Conservation (phyloP, 2,113 vertebrate species). For the Gymnorhina tibicen region DNA sequence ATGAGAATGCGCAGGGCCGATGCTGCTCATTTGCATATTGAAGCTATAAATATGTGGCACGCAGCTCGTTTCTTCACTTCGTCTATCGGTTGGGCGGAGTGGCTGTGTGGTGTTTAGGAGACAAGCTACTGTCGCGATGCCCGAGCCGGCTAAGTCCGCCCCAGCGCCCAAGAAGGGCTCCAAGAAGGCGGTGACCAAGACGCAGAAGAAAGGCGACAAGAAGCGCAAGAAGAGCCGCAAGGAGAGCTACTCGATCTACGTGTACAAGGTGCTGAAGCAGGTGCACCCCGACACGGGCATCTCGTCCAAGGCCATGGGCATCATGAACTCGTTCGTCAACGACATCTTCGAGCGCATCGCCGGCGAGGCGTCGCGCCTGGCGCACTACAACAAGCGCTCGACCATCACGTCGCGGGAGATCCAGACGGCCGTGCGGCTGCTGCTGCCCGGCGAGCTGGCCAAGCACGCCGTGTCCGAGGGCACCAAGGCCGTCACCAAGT, state of each 20-base stretch:
- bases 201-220: slow-evolving; percentile 75
- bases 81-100: accelerated
- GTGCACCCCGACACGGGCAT: slow-evolving; percentile 81
- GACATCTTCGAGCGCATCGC: slow-evolving; percentile 67
- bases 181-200: slow-evolving; percentile 75
- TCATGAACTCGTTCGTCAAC: slow-evolving; percentile 70
- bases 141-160: slow-evolving; percentile 59
- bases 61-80: accelerated
- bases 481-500: slow-evolving; percentile 84
- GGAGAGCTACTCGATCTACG: slow-evolving; percentile 74
- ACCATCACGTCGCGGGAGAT: slow-evolving; percentile 78
- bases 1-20: accelerated
- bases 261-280: slow-evolving; percentile 81
- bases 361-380: slow-evolving; percentile 54
- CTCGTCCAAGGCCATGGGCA: slow-evolving; percentile 76
- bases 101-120: accelerated
- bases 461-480: slow-evolving; percentile 74
- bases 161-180: slow-evolving; percentile 77
- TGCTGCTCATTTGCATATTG: background rate
- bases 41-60: background rate
- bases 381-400: slow-evolving; percentile 74
- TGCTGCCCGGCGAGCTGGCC: slow-evolving; percentile 78
- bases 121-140: background rate
- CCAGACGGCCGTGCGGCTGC: slow-evolving; percentile 82
- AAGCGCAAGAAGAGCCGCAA: slow-evolving; percentile 73